These are phyloP conservation scores for Aspidiotus rigidus DNA, from an alignment of 2,888 invertebrate genomes.

Conservation along the genomic window DNA sequence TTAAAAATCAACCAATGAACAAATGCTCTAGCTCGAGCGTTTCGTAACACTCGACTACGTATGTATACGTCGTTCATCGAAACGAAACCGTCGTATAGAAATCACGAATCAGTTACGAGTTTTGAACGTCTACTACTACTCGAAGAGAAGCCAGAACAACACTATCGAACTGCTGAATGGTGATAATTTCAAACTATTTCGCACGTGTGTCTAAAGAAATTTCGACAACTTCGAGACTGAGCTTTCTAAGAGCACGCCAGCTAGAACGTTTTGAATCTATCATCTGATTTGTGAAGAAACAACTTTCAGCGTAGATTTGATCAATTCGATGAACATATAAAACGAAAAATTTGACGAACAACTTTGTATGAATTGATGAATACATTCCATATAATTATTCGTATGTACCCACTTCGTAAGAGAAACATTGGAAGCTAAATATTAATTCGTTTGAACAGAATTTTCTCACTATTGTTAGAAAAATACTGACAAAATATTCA, in stretches of 20 bases:
- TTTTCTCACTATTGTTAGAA: conserved; percentile 1
- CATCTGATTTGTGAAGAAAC: too few relatives aligned
- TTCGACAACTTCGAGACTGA: conserved; percentile 2
- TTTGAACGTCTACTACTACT: conserved; percentile 3
- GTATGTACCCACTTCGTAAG: too few relatives aligned
- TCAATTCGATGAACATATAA: background rate
- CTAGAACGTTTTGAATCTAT: conserved; percentile 1
- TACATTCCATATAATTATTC: background rate
- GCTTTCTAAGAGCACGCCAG: conserved; percentile 3
- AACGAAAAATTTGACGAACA: background rate
- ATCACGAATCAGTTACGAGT: conserved; percentile 5
- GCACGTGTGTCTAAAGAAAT: conserved; percentile 1
- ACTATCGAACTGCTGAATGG: too few relatives aligned
- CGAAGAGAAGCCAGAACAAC: too few relatives aligned
- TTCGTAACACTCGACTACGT: too few relatives aligned
- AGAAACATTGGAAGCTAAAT: background rate
- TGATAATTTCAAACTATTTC: conserved; percentile 10
- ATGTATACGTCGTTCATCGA: too few relatives aligned
- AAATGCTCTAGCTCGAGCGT: too few relatives aligned
- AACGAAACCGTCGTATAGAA: conserved; percentile 2
- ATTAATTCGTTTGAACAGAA: conserved; percentile 1
- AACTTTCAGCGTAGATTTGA: too few relatives aligned
- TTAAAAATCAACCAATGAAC: too few relatives aligned
- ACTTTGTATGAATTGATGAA: background rate
- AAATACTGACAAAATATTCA: background rate